Percentiles rank a stretch among this genome's conserved stretches.
phyloP scores from a whole-genome alignment of 2,888 invertebrate species.

The Arge pagana region DNA sequence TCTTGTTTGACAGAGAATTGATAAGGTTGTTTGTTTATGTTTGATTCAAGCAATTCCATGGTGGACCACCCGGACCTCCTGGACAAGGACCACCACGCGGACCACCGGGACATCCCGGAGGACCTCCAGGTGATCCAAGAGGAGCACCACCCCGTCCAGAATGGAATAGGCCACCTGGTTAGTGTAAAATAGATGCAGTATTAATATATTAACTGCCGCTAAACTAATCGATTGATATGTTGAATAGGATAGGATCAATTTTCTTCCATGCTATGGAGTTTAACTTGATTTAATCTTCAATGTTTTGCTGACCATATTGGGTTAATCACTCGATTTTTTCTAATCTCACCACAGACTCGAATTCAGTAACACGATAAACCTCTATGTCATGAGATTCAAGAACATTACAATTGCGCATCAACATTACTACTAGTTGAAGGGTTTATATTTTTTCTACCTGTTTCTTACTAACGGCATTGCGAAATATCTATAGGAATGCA shows the following conservation, averaged over 20 bases:
- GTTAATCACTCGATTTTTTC: too few species aligned
- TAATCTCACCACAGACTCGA: too few species aligned
- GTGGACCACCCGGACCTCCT: conserved; percentile 63
- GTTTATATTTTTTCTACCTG: conserved; percentile 21
- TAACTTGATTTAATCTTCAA: too few species aligned
- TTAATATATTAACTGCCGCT: not conserved
- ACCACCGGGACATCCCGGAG: conserved; percentile 62
- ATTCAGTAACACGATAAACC: too few species aligned
- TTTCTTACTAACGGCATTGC: conserved; percentile 28
- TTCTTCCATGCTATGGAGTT: not conserved
- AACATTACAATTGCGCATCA: too few species aligned
- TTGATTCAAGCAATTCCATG: conserved; percentile 59
- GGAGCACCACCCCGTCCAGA: conserved; percentile 67
- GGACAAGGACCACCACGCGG: conserved; percentile 59
- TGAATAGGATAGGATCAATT: conserved; percentile 8
- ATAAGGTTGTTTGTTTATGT: not conserved
- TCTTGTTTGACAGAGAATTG: not conserved
- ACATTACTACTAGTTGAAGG: too few species aligned
- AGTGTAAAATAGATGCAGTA: conserved; percentile 21
- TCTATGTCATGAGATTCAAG: too few species aligned
- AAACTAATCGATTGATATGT: conserved; percentile 1
- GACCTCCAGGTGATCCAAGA: conserved; percentile 66
- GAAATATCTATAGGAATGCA: conserved; percentile 61
- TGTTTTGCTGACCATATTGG: too few species aligned
- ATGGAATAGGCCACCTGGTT: conserved; percentile 74